Base-by-base conservation (phyloP, 37 sponge, comb jelly and placozoan genomes). In the Ianthella basta region DNA sequence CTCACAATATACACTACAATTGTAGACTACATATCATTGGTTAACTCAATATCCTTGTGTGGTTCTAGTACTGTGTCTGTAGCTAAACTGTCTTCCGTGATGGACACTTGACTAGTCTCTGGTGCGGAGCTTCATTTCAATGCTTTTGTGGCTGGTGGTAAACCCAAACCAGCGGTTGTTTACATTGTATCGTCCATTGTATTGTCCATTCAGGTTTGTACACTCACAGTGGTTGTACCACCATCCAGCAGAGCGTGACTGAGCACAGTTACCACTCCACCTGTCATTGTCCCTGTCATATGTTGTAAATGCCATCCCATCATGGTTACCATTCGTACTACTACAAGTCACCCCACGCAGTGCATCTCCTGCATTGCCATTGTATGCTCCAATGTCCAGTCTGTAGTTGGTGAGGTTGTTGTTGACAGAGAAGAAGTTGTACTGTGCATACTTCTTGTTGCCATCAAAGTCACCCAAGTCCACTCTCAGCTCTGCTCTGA, bases 191-290 rank as follows among this genome's bases (percentile, higher is more conserved):
- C n/a, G n/a, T n/a, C 18, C 18, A 36, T 73, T 73, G 67, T 65
- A 65, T 15, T 65, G 13, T 32, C 10, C 13, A 32, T 65, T 65
- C 10, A 65, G 67, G 16, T 65, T 79, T 25, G 55, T 40, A 24
- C 55, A 25, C 56, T 24, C 13, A 15, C 80, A 79, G 4, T 79
- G 19, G n/a, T 79, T 53, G 55, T 50, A 50, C 80, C 80, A 79
- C 80, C 80, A 79, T 79, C 80, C 80, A 29, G 56, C 80, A 79
- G 16, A 36, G 13, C 39, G 24, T 16, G 13, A 23, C 50, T 41
- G 55, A 53, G 80, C 80, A 79, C 80, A 79, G 80, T 79, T 79
- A 25, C 80, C 56, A 25, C 21, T n/a, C n/a, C n/a, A n/a, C n/a
- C n/a, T n/a, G n/a, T n/a, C n/a, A n/a, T n/a, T 40, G 12, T 15